Percentiles rank a stretch among this genome's conserved stretches.
phyloP scores from a whole-genome alignment of 2,113 vertebrate species.

The Scartelaos histophorus region DNA sequence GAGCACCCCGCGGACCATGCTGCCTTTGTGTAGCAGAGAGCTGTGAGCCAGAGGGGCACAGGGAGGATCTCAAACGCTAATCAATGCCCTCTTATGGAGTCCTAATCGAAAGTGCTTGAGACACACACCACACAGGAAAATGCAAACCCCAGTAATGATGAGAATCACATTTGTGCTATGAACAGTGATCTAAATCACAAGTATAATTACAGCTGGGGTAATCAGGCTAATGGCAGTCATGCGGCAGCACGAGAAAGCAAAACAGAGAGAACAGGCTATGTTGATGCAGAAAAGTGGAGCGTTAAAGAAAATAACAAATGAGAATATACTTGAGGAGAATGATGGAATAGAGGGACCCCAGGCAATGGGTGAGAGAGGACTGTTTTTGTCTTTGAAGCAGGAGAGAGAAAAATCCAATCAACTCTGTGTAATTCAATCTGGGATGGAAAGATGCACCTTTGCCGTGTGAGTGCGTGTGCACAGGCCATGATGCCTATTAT shows the following conservation, averaged over 20 bases:
- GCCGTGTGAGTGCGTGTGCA: slow-evolving; percentile 26
- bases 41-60: slow-evolving; percentile 42
- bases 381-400: slow-evolving; percentile 61
- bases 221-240: slow-evolving; percentile 66
- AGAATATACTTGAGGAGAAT: slow-evolving; percentile 22
- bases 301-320: slow-evolving; percentile 23
- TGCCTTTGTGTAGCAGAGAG: slow-evolving; percentile 61
- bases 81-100: slow-evolving; percentile 62
- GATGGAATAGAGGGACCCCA: slow-evolving; percentile 34
- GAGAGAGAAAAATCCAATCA: slow-evolving; percentile 73
- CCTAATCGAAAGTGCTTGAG: slow-evolving; percentile 42
- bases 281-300: slow-evolving; percentile 26
- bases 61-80: slow-evolving; percentile 52
- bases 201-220: slow-evolving; percentile 57
- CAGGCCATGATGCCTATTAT: slow-evolving; percentile 48
- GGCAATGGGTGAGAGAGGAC: slow-evolving; percentile 30
- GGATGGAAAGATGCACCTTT: slow-evolving; percentile 60
- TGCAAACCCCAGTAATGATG: slow-evolving; percentile 27
- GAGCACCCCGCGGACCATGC: slow-evolving; percentile 60
- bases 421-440: slow-evolving; percentile 66
- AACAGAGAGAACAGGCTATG: slow-evolving; percentile 18
- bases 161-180: slow-evolving; percentile 50
- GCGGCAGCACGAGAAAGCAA: slow-evolving; percentile 23
- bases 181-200: slow-evolving; percentile 58
- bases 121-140: slow-evolving; percentile 16